Conservation (phyloP, 2,797 vertebrate species). For the Lepilemur ruficaudatus region DNA sequence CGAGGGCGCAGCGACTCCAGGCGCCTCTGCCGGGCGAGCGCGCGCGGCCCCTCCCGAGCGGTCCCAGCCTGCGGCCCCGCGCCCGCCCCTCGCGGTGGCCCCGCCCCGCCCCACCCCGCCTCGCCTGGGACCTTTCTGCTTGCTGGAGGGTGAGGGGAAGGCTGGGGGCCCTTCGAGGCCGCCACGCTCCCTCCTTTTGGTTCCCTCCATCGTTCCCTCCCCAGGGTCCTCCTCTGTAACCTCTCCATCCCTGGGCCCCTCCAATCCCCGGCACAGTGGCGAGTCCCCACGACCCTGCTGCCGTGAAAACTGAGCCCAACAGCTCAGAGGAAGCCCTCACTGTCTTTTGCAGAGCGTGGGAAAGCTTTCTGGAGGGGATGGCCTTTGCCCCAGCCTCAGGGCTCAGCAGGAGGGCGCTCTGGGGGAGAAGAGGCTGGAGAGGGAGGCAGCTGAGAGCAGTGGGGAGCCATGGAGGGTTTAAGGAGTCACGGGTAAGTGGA, state of each 20-base stretch:
- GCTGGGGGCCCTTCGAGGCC: not conserved
- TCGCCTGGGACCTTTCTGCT: not conserved
- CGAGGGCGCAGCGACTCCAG: constrained; percentile 44
- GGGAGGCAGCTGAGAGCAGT: not conserved
- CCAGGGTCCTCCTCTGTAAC: not conserved
- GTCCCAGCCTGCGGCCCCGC: not conserved
- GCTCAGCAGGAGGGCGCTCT: not conserved
- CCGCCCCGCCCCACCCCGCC: constrained; percentile 47
- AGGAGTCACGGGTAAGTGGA: not conserved
- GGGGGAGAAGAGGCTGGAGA: not conserved
- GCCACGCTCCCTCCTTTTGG: not conserved
- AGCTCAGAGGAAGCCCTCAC: not conserved
- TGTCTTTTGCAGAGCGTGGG: not conserved
- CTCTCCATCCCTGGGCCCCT: not conserved
- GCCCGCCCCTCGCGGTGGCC: constrained; percentile 13
- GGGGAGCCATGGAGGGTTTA: not conserved
- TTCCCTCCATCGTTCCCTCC: not conserved
- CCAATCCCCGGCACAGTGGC: not conserved
- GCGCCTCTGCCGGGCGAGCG: not conserved
- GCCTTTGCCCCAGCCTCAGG: not conserved
- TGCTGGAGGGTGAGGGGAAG: not conserved
- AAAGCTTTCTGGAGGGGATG: not conserved
- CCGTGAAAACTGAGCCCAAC: not conserved
- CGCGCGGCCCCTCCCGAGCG: constrained; percentile 48
- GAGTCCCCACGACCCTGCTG: not conserved